phyloP scores from a whole-genome alignment of 2,888 invertebrate species.

The Patella pellucida region DNA sequence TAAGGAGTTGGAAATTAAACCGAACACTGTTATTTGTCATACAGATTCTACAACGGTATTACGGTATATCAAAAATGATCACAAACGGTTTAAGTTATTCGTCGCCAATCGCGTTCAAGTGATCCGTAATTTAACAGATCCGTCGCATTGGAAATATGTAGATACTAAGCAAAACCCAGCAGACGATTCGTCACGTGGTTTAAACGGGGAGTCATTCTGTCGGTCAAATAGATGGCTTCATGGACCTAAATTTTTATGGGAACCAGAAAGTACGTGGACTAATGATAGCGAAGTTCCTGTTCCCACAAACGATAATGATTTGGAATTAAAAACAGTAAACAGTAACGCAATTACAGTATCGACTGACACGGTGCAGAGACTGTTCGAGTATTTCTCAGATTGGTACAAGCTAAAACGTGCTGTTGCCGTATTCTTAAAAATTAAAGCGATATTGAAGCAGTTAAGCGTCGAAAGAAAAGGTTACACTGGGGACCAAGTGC shows the following conservation, averaged over 20 bases:
- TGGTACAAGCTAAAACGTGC: slow-evolving; percentile 5
- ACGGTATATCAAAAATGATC: slow-evolving; percentile 24
- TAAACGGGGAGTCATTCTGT: neutral
- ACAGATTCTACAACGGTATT: slow-evolving; percentile 30
- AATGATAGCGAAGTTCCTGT: too few relatives aligned
- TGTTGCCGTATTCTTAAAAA: neutral
- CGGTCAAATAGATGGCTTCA: slow-evolving; percentile 9
- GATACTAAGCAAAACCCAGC: slow-evolving; percentile 27
- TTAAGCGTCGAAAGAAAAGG: neutral
- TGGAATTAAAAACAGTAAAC: too few relatives aligned
- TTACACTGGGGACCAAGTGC: neutral
- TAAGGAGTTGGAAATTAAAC: slow-evolving; percentile 12
- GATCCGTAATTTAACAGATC: slow-evolving; percentile 10
- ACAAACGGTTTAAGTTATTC: slow-evolving; percentile 24
- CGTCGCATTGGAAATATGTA: slow-evolving; percentile 27
- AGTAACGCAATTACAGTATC: too few relatives aligned
- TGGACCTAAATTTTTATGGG: slow-evolving; percentile 26
- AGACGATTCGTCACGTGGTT: slow-evolving; percentile 28
- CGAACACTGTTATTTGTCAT: slow-evolving; percentile 18
- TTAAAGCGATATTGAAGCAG: neutral
- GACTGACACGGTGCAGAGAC: neutral
- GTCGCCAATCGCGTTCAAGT: slow-evolving; percentile 24
- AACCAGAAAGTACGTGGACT: neutral
- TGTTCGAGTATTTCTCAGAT: neutral
- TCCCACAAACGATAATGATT: too few relatives aligned